Evolutionary conservation across 1,140 invertebrate species (phyloP), one percentile per base, ranked within the genome.

Genomic region (Battus philenor): DNA sequence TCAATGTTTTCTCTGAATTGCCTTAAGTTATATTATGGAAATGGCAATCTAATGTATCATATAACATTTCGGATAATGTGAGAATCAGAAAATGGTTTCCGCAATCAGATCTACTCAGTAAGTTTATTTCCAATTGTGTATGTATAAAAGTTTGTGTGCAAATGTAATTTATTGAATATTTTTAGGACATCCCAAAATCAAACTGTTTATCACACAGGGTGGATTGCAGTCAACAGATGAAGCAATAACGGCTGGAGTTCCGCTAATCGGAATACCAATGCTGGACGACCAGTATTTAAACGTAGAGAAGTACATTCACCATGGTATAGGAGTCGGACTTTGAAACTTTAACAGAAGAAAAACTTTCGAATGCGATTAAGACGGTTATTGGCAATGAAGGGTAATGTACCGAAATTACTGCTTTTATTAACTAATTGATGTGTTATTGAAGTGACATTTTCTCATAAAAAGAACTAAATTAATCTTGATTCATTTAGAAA

Each of bases 191-290:
- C 62, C 62, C n/a, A 69, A 71, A 1, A 10, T 70, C 0, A 61
- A 59, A 36, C 12, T 70, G 0, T 70, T 75, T 16, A 61, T 75
- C 29, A 70, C 59, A 1, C 71, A 75, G 59, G 66, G 64, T 30
- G 90, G 90, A 4, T 68, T 87, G 17, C 85, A 89, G 39, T 90
- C 89, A 18, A 68, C 85, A 5, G 86, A 87, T 30, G 90, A 91
- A 61, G 84, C 87, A 0, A 69, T 89, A 0, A 74, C 84, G 36
- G 70, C 79, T 51, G 88, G 84, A 6, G 85, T 90, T 1, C 90
- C 90, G 1, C 48, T 91, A 8, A 47, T 91, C 4, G 76, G 64
- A 12, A 55, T 80, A 17, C 76, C 79, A 1, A 68, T 81, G 18
- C 16, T 69, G 4, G 59, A 34, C 9, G 78, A 84, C 36, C 80